Base-by-base conservation (phyloP, 2,797 vertebrate species). In the Hippopotamyrus pictus region DNA sequence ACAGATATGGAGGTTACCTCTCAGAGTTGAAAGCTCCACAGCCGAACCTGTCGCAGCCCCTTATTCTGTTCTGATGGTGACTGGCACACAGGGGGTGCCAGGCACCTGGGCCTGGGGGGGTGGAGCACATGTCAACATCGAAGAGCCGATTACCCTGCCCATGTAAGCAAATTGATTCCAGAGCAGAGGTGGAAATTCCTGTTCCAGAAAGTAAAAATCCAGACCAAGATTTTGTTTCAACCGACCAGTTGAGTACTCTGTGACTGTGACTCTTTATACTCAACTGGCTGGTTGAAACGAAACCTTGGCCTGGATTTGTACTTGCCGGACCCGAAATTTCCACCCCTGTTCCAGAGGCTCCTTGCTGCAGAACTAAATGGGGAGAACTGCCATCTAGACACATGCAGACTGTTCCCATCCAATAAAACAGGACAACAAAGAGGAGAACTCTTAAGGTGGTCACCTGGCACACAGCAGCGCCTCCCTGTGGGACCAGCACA, bases 1-100 rank as follows among this genome's bases (percentile, higher is more conserved):
- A 19, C 33, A 25, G 22, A 50, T 62, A 62, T 33, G 25, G 25
- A 22, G 33, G 0, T 82, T 93, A 96, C 95, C 95, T 95, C 86
- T 89, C 54, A 0, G 94, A 91, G 0, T 92, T 91, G 1, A 92
- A 96, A 0, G 11, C 17, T 0, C 96, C 95, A 0, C 95, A 95
- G 90, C 95, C 94, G 0, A 94, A 93, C 54, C 22, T 82, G 3
- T 96, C 94, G 0, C 94, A 96, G 2, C 89, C 94, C 11, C 95
- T 93, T 91, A 95, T 92, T 3, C 0, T 90, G 22, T 96, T 96
- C 86, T 7, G 89, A 90, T 94, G 92, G n/a, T 92, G 95, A 79
- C 94, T 93, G 0, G 92, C 92, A 90, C 95, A 96, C 22, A 96
- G 86, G 11, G 9, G 90, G 0, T 91, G 93, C 95, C 95, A 96